These are phyloP conservation scores for Monochamus saltuarius DNA, from an alignment of 1,140 invertebrate species.

Conservation along the genomic window DNA sequence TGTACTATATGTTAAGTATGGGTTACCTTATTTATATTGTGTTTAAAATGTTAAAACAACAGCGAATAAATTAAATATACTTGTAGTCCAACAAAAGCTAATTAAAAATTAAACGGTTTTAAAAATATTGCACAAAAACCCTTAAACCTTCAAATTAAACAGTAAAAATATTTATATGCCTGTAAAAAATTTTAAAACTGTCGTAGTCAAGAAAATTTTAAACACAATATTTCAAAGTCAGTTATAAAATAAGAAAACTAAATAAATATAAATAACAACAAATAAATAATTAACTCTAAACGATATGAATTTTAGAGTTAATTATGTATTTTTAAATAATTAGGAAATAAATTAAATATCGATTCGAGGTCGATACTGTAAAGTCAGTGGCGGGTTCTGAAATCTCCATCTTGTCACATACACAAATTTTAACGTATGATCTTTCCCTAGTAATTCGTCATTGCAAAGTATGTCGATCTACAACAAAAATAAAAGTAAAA, in stretches of 20 bases:
- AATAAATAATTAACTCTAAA: not conserved
- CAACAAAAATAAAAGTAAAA: constrained; percentile 43
- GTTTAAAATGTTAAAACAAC: not conserved
- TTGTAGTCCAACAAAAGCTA: no score
- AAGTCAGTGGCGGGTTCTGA: constrained; percentile 81
- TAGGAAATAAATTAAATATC: constrained; percentile 42
- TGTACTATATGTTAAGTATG: constrained; percentile 14
- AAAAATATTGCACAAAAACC: no score
- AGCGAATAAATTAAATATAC: no score
- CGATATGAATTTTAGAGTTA: not conserved
- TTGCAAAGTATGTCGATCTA: constrained; percentile 98
- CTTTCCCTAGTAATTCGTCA: constrained; percentile 96
- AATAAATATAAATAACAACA: constrained; percentile 3
- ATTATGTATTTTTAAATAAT: constrained; percentile 8
- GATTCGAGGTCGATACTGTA: constrained; percentile 74
- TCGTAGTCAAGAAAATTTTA: not conserved
- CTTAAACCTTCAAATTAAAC: no score
- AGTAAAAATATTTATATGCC: no score
- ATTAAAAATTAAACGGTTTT: no score
- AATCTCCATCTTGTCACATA: constrained; percentile 97
- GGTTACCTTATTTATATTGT: constrained; percentile 1
- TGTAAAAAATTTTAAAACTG: no score
- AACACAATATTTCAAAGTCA: not conserved
- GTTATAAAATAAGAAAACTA: not conserved
- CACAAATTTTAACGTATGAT: constrained; percentile 98